Base-by-base conservation (phyloP, 2,888 invertebrate species). In the Onchidella celtica region DNA sequence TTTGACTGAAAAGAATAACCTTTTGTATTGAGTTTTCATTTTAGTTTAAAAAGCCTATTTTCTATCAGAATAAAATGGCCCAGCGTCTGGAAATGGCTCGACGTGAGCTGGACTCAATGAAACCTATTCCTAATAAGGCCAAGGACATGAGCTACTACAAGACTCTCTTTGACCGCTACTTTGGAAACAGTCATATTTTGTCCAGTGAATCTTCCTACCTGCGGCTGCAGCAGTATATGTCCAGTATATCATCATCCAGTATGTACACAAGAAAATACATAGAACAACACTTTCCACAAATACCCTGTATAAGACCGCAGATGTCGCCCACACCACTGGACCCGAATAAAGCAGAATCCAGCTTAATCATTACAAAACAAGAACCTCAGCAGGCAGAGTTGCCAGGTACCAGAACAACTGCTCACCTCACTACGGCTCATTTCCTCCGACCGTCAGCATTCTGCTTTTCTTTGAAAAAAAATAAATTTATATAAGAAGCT, bases 111-210 rank as follows among this genome's bases (percentile, higher is more conserved):
- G 81, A 81, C 57, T 14, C 76, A 38, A 47, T 76, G 70, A 76
- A 76, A 34, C 81, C 82, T 27, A 72, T 82, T 61, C 89, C 89
- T 40, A 87, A 89, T 78, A 84, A 89, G 79, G 87, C 88, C 57
- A 91, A 91, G 85, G 91, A 91, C 83, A 85, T 86, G 76, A 86
- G 88, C 82, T 91, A 91, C 86, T 91, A 91, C 85, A 90, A 90
- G 87, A 89, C 88, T 75, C 88, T 91, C 17, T 85, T 91, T 85
- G 91, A 91, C 81, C 86, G 90, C 40, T 91, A 91, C 83, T 91
- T 90, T 84, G 91, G 91, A 75, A 83, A 87, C 82, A 89, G 90
- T 84, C 90, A 90, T 85, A 89, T 88, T 80, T 84, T 90, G 63
- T 87, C 89, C 65, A 89, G 89, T 81, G 89, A 88, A 83, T 83